These are phyloP conservation scores for Epizoanthus illoricatus DNA, from an alignment of 92 coral and sea anemone genomes.

Conservation along the genomic window DNA sequence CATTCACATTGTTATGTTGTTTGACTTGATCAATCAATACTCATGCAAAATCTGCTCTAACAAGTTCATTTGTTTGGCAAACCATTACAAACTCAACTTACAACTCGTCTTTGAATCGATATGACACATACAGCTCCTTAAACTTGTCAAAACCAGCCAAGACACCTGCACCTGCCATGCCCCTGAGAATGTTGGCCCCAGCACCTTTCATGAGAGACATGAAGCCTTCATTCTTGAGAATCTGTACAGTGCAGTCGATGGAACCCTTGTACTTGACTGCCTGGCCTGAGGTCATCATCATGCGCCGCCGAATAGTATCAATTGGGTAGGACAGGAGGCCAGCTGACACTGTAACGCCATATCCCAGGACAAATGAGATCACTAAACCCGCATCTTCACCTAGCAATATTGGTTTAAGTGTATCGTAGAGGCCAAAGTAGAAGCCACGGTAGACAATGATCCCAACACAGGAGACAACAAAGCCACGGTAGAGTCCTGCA, in stretches of 20 bases:
- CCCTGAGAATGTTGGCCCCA: constrained; percentile 94
- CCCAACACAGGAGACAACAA: constrained; percentile 97
- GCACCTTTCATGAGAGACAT: constrained; percentile 99
- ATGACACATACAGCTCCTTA: constrained; percentile 76
- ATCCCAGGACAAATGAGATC: constrained; percentile 80
- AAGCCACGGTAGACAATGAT: constrained; percentile 94
- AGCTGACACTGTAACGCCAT: constrained; percentile 87
- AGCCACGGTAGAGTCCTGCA: constrained; percentile 95
- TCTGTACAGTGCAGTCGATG: constrained; percentile 87
- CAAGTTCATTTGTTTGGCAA: too few relatives aligned
- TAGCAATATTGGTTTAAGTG: constrained; percentile 85
- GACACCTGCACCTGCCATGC: constrained; percentile 99
- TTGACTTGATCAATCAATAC: too few relatives aligned
- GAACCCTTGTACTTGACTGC: constrained; percentile 99
- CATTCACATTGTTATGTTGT: too few relatives aligned
- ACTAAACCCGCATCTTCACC: constrained; percentile 89
- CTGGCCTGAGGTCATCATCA: constrained; percentile 99
- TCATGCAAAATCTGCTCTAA: too few relatives aligned
- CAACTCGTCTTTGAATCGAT: constrained; percentile 62
- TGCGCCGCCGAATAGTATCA: constrained; percentile 95
- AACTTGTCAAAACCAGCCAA: constrained; percentile 97
- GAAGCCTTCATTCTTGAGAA: constrained; percentile 86
- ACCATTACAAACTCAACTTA: too few relatives aligned
- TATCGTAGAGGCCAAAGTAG: constrained; percentile 96
- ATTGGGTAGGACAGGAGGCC: constrained; percentile 95